Conservation (phyloP, 2,797 vertebrate species). For the Natrix natrix region DNA sequence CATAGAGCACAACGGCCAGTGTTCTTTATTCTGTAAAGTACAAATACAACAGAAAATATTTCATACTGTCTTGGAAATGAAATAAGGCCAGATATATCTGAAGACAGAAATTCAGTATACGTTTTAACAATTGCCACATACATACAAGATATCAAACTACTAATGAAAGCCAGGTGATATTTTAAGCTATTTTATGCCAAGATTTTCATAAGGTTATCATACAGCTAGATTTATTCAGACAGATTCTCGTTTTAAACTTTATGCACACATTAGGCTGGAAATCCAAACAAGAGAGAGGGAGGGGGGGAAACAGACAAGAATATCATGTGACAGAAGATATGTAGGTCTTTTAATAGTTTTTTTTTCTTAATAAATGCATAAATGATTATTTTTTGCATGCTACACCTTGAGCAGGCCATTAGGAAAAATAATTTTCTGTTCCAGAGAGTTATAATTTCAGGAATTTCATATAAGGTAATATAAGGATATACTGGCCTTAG, state of each 20-base stretch:
- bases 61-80: neutral
- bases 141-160: neutral
- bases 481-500: neutral
- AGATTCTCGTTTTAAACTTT: neutral
- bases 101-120: neutral
- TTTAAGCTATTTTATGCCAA: neutral
- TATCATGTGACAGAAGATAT: neutral
- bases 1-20: neutral
- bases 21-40: neutral
- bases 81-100: neutral
- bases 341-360: neutral
- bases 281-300: neutral
- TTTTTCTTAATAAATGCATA: neutral
- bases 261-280: neutral
- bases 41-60: slow-evolving; percentile 2
- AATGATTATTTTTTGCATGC: neutral
- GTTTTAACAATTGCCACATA: neutral
- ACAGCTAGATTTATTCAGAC: neutral
- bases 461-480: neutral
- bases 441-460: neutral
- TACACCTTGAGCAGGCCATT: neutral
- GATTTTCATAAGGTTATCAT: neutral
- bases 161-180: neutral
- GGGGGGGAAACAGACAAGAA: neutral
- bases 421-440: neutral